Conservation (phyloP, 2,888 invertebrate genomes). For the Phaonia tiefii region DNA sequence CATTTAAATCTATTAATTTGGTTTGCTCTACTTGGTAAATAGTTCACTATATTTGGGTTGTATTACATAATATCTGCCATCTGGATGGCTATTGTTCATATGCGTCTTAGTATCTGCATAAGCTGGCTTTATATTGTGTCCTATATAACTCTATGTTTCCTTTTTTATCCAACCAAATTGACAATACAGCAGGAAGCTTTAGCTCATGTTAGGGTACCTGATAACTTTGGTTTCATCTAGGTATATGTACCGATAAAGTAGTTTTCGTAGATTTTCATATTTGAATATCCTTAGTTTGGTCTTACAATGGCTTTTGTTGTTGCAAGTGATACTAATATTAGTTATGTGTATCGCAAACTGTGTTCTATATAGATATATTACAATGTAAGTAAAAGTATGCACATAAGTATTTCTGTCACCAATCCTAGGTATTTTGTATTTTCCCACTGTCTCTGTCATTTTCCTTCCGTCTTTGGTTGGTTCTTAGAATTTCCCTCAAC, state of each 20-base stretch:
- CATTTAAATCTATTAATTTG: background rate
- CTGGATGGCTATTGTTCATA: background rate
- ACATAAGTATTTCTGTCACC: too few relatives aligned
- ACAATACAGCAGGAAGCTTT: constrained; percentile 58
- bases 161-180: constrained; percentile 40
- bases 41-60: constrained; percentile 1
- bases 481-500: background rate
- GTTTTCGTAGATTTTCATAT: constrained; percentile 1
- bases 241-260: background rate
- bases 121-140: background rate
- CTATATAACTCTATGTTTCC: background rate
- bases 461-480: background rate
- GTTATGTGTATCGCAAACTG: background rate
- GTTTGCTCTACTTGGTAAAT: background rate
- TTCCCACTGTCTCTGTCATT: background rate
- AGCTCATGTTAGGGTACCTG: constrained; percentile 7
- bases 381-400: background rate
- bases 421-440: background rate
- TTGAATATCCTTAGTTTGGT: constrained; percentile 10
- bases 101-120: background rate
- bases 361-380: background rate
- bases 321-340: background rate
- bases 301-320: constrained; percentile 1
- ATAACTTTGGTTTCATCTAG: background rate
- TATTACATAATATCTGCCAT: background rate